Conservation (phyloP, 2,113 vertebrate genomes). For the Megaleporinus macrocephalus region DNA sequence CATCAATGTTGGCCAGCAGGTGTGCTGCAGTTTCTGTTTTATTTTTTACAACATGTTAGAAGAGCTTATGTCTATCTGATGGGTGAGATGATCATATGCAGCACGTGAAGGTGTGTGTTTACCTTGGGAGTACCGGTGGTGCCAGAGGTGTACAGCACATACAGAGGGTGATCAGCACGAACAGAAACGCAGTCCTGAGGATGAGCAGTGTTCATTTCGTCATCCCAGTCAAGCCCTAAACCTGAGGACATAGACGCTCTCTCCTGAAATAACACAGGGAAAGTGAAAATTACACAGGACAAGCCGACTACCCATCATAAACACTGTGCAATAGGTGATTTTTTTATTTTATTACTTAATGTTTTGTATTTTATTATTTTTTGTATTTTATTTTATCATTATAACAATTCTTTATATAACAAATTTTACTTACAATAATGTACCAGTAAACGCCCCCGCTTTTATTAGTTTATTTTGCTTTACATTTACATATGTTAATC, state of each 20-base stretch:
- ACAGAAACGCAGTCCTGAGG: slow-evolving; percentile 85
- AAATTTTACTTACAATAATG: no score
- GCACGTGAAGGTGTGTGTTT: slow-evolving; percentile 29
- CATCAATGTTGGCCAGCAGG: no score
- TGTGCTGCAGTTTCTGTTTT: no score
- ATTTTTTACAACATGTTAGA: no score
- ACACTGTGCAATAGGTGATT: not conserved
- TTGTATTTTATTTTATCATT: no score
- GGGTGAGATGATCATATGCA: not conserved
- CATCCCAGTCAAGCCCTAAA: slow-evolving; percentile 88
- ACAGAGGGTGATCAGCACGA: slow-evolving; percentile 88
- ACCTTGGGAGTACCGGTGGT: slow-evolving; percentile 97
- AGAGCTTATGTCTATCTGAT: no score
- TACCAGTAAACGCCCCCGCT: no score
- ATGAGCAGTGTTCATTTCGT: slow-evolving; percentile 85
- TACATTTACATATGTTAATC: no score
- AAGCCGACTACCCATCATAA: not conserved
- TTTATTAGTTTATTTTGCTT: no score
- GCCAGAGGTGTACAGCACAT: slow-evolving; percentile 96
- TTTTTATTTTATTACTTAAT: not conserved
- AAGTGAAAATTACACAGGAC: not conserved
- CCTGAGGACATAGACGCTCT: slow-evolving; percentile 73
- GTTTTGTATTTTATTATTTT: not conserved
- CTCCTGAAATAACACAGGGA: slow-evolving; percentile 72
- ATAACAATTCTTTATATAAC: no score